Percentiles rank a stretch among this genome's conserved stretches.
These are phyloP conservation scores for Muscicapa comitata DNA, from an alignment of 2,797 vertebrate species.

Conservation along the genomic window DNA sequence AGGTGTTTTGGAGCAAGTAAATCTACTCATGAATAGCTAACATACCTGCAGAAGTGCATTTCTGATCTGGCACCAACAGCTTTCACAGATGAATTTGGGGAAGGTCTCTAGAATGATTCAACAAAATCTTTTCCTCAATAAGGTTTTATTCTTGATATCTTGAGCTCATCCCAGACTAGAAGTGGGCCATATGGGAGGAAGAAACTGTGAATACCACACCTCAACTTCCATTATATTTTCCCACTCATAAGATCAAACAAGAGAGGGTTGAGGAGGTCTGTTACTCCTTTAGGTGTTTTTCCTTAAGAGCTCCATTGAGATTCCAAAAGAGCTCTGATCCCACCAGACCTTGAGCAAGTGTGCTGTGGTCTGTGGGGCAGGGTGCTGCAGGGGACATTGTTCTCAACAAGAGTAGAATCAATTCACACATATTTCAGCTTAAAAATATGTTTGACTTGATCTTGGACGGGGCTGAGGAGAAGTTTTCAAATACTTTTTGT, in stretches of 20 bases:
- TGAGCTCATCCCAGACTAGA: not conserved
- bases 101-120: not conserved
- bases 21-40: not conserved
- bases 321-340: not conserved
- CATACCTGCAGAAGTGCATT: not conserved
- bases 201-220: not conserved
- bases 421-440: not conserved
- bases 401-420: not conserved
- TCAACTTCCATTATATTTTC: not conserved
- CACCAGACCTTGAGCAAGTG: not conserved
- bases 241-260: not conserved
- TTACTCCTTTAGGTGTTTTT: not conserved
- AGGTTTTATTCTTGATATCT: not conserved
- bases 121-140: not conserved
- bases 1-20: not conserved
- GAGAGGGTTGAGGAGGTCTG: not conserved
- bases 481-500: not conserved
- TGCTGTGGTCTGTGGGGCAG: not conserved
- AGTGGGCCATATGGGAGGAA: not conserved
- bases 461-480: not conserved
- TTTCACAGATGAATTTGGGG: not conserved
- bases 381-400: not conserved
- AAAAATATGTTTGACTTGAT: not conserved
- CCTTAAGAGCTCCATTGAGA: not conserved
- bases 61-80: not conserved